Base-by-base conservation (phyloP, 2,888 invertebrate genomes). In the Tetragonula carbonaria region DNA sequence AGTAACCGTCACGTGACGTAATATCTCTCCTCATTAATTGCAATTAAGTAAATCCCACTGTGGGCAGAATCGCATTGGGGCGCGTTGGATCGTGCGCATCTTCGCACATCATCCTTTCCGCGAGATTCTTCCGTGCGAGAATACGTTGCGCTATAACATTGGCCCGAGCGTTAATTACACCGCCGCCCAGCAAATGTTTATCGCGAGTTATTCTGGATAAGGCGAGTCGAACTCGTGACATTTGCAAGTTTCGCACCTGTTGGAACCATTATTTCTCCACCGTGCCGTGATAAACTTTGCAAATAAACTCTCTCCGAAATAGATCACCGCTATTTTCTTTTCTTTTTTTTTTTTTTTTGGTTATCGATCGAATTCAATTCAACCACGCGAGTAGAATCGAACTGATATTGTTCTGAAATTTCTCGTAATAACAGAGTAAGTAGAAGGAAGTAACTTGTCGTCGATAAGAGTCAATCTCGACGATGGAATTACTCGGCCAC, bases 11-110 rank as follows among this genome's bases (percentile, higher is more conserved):
- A 87, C 89, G 33, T 62, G 91, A 93, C 91, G 91, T 91, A 92
- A 92, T 94, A 94, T 93, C 93, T 93, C 91, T 91, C 87, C 93
- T 93, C 94, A 94, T 94, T 94, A 94, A 94, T 94, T 94, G 94
- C 94, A 94, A 94, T 94, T 94, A 94, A 93, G 93, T 92, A 92
- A 93, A 94, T 93, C 92, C 92, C 88, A 86, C 45, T 8, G 85
- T 86, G 88, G 87, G 82, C 82, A 87, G 76, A 84, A 78, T 80
- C 83, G 85, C 23, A 23, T 23, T 23, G 23, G 23, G 23, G 23
- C 23, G 23, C 91, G 90, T 90, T 90, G 92, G 87, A 92, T 88
- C 89, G 87, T 67, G 70, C 87, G 65, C 74, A 62, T 86, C 83
- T 73, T 82, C 80, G 75, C 74, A 84, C 79, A 66, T 78, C 77